These are phyloP conservation scores for Apodemia mormo DNA, from an alignment of 2,888 invertebrate genomes.

Conservation along the genomic window DNA sequence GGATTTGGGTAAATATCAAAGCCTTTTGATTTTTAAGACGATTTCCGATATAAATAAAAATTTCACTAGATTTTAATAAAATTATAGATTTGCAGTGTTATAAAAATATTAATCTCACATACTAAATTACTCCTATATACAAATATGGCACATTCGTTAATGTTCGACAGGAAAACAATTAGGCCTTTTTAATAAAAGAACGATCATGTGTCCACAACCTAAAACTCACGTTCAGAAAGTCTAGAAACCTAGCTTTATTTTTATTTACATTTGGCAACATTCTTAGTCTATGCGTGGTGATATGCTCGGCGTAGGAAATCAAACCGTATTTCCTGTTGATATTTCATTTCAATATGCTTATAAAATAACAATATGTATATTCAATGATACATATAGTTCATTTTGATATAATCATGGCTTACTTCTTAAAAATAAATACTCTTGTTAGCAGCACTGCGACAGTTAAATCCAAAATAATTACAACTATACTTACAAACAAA, in stretches of 20 bases:
- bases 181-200: conserved; percentile 43
- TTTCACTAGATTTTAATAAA: background rate
- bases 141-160: conserved; percentile 34
- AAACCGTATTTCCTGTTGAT: conserved; percentile 67
- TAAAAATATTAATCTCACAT: background rate
- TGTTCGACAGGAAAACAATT: conserved; percentile 37
- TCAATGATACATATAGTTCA: conserved; percentile 53
- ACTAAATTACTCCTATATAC: conserved; percentile 21
- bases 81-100: background rate
- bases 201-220: conserved; percentile 56
- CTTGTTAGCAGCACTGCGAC: conserved; percentile 19
- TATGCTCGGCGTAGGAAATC: conserved; percentile 67
- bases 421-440: conserved; percentile 28
- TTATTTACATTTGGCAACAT: conserved; percentile 79
- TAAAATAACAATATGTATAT: conserved; percentile 63
- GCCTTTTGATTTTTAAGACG: background rate
- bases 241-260: conserved; percentile 43
- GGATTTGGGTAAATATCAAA: background rate
- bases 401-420: conserved; percentile 29
- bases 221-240: conserved; percentile 57
- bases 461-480: conserved; percentile 1
- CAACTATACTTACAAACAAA: conserved; percentile 10
- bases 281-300: conserved; percentile 74
- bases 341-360: conserved; percentile 57
- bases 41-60: background rate